These are phyloP conservation scores for Sylvilagus floridanus DNA, from an alignment of 2,797 vertebrate genomes.

Conservation along the genomic window DNA sequence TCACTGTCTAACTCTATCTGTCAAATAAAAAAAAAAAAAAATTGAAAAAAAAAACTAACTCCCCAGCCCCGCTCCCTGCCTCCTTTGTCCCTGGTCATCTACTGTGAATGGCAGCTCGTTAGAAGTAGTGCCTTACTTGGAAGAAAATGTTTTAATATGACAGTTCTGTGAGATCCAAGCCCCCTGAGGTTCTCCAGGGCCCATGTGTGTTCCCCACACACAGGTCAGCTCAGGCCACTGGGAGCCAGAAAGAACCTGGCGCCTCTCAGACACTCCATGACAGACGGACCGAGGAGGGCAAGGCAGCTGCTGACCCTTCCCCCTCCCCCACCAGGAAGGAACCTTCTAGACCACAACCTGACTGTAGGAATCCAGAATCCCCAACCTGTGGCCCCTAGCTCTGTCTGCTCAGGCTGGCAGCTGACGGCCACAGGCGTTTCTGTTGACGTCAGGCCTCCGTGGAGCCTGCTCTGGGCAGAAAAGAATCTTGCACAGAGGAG, in stretches of 20 bases:
- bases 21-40: too few relatives aligned
- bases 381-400: too few relatives aligned
- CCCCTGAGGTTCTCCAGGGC: neutral
- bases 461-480: neutral
- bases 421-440: neutral
- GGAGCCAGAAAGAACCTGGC: neutral
- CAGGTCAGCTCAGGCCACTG: neutral
- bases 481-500: neutral
- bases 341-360: neutral
- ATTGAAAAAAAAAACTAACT: neutral
- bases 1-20: too few relatives aligned
- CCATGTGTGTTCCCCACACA: neutral
- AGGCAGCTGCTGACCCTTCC: neutral
- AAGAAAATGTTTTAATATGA: neutral
- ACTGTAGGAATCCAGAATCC: neutral
- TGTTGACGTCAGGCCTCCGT: neutral
- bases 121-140: neutral
- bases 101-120: neutral
- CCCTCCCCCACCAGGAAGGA: neutral
- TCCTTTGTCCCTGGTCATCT: neutral
- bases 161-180: neutral
- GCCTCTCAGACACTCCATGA: neutral
- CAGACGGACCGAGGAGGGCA: neutral
- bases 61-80: fast-evolving
- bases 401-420: neutral